Base-by-base conservation (phyloP, 2,113 vertebrate genomes). In the Lepus americanus region DNA sequence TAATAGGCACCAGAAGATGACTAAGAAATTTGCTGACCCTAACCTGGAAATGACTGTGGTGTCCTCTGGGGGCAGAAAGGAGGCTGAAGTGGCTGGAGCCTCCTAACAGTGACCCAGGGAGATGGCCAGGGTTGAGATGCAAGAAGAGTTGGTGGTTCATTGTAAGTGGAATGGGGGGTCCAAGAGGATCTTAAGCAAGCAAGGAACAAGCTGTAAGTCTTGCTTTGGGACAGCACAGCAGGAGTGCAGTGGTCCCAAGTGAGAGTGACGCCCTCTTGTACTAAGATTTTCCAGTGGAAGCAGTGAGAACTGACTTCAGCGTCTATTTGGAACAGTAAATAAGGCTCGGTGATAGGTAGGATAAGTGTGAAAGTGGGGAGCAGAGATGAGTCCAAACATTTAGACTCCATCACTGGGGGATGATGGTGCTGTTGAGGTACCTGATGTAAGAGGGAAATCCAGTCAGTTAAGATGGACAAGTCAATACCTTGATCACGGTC, bases 361-460 rank as follows among this genome's bases (percentile, higher is more conserved):
- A 3, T 64, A 13, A 2, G 2, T 13, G 0, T 29, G 17, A 55
- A 14, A 31, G 59, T 9, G 39, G 76, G 29, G 79, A 29, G 22
- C 29, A 33, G 49, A 31, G 78, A 44, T 0, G 13, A 55, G 33
- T 29, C 19, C 64, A 36, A 6, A 44, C 9, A 6, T 44, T 59
- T 49, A 1, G n/a, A n/a, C 16, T 29, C 33, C 17, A 6, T 12
- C 25, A 0, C 51, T 63, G 14, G 31, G 16, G 64, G 36, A 49
- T 39, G n/a, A 53, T 31, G 27, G 25, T 39, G 66, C 25, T 61
- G 5, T 74, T 39, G 51, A 33, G 22, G 7, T 20, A n/a, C 61
- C n/a, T 39, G 23, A 22, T 19, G 25, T 49, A 27, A 2, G 0
- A 16, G 7, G 6, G 0, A 36, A 44, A 19, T 31, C 4, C 1